Base-by-base conservation (phyloP, 2,888 invertebrate genomes). In the Coenonympha arcania region DNA sequence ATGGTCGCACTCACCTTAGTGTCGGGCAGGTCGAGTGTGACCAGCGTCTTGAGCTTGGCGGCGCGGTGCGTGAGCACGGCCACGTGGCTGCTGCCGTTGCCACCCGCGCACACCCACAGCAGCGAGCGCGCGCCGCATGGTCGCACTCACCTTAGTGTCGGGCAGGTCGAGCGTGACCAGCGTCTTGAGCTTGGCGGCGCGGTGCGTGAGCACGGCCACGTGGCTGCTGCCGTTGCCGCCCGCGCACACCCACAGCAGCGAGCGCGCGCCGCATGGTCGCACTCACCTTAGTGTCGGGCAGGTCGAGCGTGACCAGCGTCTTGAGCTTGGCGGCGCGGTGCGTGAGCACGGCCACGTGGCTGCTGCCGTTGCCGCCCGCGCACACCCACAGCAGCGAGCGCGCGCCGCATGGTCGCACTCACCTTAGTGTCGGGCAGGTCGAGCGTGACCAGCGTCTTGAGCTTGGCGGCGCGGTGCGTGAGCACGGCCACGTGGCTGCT, bases 351-450 rank as follows among this genome's bases (percentile, higher is more conserved):
- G 95, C 90, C 54, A 95, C 93, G 69, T 93, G 93, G 66, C 91
- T 92, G 69, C 68, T 65, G 26, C 91, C 89, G 18, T 92, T 44
- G 11, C 95, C 94, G 39, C 90, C 91, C 56, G 95, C 94, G 73
- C 95, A 95, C 57, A 96, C 90, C 97, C 97, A 98, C 59, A 97
- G 87, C 71, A 95, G 93, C 61, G 93, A 94, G 64, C 94, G 92
- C 54, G 90, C 90, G 90, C 44, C 90, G 89, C 55, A 90, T 54
- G 40, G 69, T 71, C 50, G 92, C 68, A n/a, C n/a, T n/a, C 34
- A 89, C 91, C 80, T 91, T 91, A 16, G 93, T 93, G 70, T 94
- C 94, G 20, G 92, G 91, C 61, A 95, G 79, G 68, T 94, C 93
- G 60, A 95, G 91, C 0, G 92, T 89, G 43, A 91, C 90, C 19